A percentile compares a stretch with the other conserved stretches of the same genome.
Evolutionary conservation across 2,888 invertebrate genomes (phyloP).

Genomic region (Saturnia japonica): DNA sequence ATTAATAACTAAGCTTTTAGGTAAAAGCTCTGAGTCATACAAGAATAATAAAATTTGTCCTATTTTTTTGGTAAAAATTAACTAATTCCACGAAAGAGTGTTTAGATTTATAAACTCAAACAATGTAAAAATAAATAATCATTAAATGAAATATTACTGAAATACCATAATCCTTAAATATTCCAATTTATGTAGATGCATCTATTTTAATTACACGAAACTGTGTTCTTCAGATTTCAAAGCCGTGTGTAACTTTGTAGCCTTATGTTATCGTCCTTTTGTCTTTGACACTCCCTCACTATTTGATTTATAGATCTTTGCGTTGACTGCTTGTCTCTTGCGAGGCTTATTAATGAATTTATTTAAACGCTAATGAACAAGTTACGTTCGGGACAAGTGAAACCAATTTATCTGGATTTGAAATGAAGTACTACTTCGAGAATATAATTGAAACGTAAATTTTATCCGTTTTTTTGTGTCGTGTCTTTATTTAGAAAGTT

Average conservation of each 20-base stretch:
- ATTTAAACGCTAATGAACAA: conserved; percentile 81
- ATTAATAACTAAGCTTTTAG: background rate
- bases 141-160: background rate
- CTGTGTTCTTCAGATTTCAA: conserved; percentile 27
- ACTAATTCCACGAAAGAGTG: background rate
- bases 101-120: background rate
- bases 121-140: background rate
- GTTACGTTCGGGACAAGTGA: conserved; percentile 76
- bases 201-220: background rate
- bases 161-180: background rate
- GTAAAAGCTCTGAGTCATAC: no score
- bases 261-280: conserved; percentile 70
- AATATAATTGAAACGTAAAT: conserved; percentile 33
- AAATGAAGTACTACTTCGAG: conserved; percentile 66
- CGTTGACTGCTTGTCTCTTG: conserved; percentile 75
- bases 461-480: background rate
- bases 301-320: conserved; percentile 80
- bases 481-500: conserved; percentile 10
- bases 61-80: background rate
- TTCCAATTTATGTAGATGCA: background rate
- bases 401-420: conserved; percentile 71
- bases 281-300: conserved; percentile 79
- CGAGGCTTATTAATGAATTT: conserved; percentile 79
- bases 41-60: no score
- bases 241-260: conserved; percentile 47